phyloP scores from a whole-genome alignment of 2,797 vertebrate species.

The Gorsachius magnificus region DNA sequence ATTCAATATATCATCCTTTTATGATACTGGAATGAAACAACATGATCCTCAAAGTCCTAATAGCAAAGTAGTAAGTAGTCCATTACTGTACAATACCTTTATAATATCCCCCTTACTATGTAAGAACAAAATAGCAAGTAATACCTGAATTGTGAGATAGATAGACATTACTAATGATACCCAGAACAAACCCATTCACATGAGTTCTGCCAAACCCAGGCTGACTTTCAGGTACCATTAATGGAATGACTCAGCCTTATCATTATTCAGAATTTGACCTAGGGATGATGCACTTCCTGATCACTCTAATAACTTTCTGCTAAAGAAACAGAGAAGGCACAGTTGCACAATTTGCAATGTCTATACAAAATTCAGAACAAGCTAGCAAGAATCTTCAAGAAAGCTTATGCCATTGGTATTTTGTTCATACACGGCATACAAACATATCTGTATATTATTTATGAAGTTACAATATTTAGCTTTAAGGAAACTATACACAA shows the following conservation, averaged over 20 bases:
- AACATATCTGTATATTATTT: not conserved
- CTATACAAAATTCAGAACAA: not conserved
- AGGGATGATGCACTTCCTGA: not conserved
- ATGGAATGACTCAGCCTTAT: not conserved
- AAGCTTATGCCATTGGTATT: not conserved
- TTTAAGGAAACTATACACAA: not conserved
- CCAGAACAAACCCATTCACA: not conserved
- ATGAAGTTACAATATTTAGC: not conserved
- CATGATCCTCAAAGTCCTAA: not conserved
- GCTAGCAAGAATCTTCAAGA: not conserved
- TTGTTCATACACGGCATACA: not conserved
- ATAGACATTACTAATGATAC: not conserved
- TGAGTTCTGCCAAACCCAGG: not conserved
- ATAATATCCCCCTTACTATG: accelerated
- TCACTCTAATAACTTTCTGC: not conserved
- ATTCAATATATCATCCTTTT: not conserved
- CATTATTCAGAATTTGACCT: not conserved
- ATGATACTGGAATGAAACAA: not conserved
- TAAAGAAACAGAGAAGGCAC: not conserved
- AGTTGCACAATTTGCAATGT: not conserved
- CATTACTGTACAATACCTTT: not conserved
- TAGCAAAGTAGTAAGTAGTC: not conserved
- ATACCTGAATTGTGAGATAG: not conserved
- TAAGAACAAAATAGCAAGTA: not conserved
- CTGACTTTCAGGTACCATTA: not conserved